These are phyloP conservation scores for Aspidiotus destructor DNA, from an alignment of 2,888 invertebrate genomes.

Conservation along the genomic window DNA sequence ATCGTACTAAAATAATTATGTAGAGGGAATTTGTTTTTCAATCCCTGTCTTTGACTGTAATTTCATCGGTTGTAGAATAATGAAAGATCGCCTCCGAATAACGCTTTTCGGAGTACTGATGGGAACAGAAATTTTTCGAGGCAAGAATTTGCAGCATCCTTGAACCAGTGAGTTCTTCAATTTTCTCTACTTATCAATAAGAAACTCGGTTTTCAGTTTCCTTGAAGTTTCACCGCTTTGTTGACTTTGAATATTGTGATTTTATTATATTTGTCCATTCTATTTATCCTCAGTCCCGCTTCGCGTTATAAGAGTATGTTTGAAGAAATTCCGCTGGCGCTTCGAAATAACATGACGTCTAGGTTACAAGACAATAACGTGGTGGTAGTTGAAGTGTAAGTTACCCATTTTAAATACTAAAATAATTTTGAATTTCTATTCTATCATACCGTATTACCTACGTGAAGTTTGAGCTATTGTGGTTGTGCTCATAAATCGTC, in stretches of 20 bases:
- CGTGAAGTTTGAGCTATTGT: no score
- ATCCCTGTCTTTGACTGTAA: not conserved
- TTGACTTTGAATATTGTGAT: not conserved
- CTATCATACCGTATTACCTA: no score
- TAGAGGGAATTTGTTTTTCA: no score
- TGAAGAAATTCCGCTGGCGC: conserved; percentile 26
- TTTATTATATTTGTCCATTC: not conserved
- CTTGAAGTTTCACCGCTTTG: not conserved
- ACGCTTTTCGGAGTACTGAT: conserved; percentile 1
- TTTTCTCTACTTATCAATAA: not conserved
- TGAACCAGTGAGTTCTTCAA: conserved; percentile 10
- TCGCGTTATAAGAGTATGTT: conserved; percentile 7
- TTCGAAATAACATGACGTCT: conserved; percentile 21
- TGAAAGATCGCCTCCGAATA: not conserved
- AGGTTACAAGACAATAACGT: conserved; percentile 21
- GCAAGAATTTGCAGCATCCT: conserved; percentile 15
- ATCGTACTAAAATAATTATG: not conserved
- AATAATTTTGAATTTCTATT: not conserved
- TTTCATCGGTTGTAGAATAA: not conserved
- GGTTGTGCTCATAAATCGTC: no score
- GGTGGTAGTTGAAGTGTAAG: conserved; percentile 27
- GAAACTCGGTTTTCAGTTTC: not conserved
- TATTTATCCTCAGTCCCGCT: conserved; percentile 3
- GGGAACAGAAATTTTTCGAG: conserved; percentile 18
- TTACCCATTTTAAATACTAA: not conserved